Conservation (phyloP, 2,797 vertebrate genomes). For the Gila robusta region DNA sequence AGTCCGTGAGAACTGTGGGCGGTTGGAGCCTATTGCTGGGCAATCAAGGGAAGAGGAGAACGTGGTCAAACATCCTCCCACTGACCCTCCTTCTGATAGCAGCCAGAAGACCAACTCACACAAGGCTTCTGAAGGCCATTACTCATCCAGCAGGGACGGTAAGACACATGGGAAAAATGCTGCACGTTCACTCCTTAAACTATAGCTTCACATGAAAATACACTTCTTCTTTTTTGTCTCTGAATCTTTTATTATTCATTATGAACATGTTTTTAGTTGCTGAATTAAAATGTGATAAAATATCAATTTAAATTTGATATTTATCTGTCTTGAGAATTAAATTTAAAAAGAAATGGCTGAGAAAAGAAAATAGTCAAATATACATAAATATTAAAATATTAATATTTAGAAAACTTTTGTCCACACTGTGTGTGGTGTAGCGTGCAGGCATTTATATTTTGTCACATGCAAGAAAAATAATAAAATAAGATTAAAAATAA, state of each 20-base stretch:
- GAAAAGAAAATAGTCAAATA: neutral
- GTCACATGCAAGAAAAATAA: neutral
- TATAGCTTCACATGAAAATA: neutral
- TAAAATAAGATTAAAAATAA: no score
- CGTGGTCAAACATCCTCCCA: conserved; percentile 60
- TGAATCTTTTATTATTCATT: neutral
- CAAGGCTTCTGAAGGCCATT: conserved; percentile 52
- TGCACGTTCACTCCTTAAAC: neutral
- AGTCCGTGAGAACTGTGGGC: conserved; percentile 60
- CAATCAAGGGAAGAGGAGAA: conserved; percentile 57
- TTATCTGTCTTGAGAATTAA: neutral
- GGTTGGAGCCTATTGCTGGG: conserved; percentile 45
- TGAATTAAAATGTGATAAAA: neutral
- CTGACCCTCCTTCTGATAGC: conserved; percentile 59
- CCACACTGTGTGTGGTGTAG: neutral
- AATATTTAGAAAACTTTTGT: neutral
- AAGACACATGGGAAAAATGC: conserved; percentile 34
- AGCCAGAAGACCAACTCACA: conserved; percentile 32
- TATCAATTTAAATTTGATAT: neutral
- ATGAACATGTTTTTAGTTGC: neutral
- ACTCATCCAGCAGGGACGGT: conserved; percentile 74
- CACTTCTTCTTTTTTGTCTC: neutral
- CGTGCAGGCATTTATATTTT: neutral
- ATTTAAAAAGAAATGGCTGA: neutral
- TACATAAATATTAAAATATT: neutral